Conservation (phyloP, 2,113 vertebrate genomes). For the Corythoichthys haematopterus region DNA sequence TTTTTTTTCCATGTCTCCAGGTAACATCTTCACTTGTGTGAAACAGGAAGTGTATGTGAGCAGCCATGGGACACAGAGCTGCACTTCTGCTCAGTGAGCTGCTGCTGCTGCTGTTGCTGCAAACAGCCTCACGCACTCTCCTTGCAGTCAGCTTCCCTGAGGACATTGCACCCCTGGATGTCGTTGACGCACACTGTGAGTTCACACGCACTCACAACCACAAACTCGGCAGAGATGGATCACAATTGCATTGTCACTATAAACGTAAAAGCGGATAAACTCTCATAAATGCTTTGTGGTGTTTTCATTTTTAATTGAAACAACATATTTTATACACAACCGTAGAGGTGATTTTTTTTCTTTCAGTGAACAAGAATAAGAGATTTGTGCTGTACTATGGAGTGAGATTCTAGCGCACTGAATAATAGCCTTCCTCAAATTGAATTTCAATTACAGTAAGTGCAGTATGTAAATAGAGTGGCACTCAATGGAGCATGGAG, state of each 20-base stretch:
- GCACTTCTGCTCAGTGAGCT: slow-evolving; percentile 74
- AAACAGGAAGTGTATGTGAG: slow-evolving; percentile 65
- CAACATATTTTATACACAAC: slow-evolving; percentile 34
- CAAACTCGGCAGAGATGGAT: not conserved
- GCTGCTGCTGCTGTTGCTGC: slow-evolving; percentile 68
- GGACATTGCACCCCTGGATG: slow-evolving; percentile 82
- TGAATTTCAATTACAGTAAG: slow-evolving; percentile 4
- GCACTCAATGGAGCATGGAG: not conserved
- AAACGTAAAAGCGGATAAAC: not conserved
- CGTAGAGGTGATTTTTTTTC: slow-evolving; percentile 35
- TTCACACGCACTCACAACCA: slow-evolving; percentile 27
- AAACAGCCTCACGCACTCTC: slow-evolving; percentile 65
- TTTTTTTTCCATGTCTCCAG: slow-evolving; percentile 65
- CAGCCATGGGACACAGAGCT: slow-evolving; percentile 83
- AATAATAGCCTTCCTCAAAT: slow-evolving; percentile 3
- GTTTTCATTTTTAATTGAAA: slow-evolving; percentile 26
- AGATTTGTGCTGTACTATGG: slow-evolving; percentile 41
- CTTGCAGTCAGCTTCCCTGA: slow-evolving; percentile 91
- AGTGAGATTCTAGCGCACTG: slow-evolving; percentile 6
- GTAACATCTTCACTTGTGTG: slow-evolving; percentile 71
- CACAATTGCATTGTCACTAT: slow-evolving; percentile 4
- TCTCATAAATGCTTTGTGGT: not conserved
- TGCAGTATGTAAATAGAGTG: not conserved
- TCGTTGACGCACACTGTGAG: slow-evolving; percentile 93
- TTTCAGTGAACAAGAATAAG: slow-evolving; percentile 40